Evolutionary conservation across 2,113 vertebrate species (phyloP), one percentile per base, ranked within the genome.

Genomic region (Megaptera novaeangliae): DNA sequence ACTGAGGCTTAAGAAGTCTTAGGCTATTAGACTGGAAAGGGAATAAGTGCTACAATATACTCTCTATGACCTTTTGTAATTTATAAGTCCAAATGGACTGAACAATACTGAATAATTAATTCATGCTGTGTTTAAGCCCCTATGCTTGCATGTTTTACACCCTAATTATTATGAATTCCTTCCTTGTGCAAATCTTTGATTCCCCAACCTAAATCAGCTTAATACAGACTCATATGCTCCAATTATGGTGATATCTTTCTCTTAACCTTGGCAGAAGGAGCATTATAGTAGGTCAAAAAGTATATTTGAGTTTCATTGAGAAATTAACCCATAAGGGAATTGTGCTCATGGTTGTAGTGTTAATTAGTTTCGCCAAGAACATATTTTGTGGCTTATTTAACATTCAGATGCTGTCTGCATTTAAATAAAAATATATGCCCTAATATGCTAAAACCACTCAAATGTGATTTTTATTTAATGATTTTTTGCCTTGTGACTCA

Each of bases 301-400:
- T 97, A 98, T 98, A 94, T 98, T 96, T 96, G 97, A 97, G 97
- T 98, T 98, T 98, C 97, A 97, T 98, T 98, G 98, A 98, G 97
- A 98, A 98, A 98, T 97, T 97, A 98, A 98, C 95, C 92, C 97
- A 97, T 96, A 71, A 96, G 97, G 97, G 98, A 98, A 98, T 98
- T 97, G 97, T 49, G 87, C 75, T 97, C 85, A 91, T 91, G 89
- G 97, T 88, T 95, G 91, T 81, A 96, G 96, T 97, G 97, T 97
- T 98, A 98, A 98, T 98, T 98, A 97, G 97, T 97, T 98, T 98
- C 92, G 72, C 83, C 71, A 96, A 57, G 92, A 97, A 97, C 92
- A 68, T 97, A 96, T 97, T 98, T 97, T 98, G 97, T 96, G 89
- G 83, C 95, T 97, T 98, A 98, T 95, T 98, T 98, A 98, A 98